Evolutionary conservation across 2,888 invertebrate genomes (phyloP), one percentile per base, ranked within the genome.

Genomic region (Pollenia amentaria): DNA sequence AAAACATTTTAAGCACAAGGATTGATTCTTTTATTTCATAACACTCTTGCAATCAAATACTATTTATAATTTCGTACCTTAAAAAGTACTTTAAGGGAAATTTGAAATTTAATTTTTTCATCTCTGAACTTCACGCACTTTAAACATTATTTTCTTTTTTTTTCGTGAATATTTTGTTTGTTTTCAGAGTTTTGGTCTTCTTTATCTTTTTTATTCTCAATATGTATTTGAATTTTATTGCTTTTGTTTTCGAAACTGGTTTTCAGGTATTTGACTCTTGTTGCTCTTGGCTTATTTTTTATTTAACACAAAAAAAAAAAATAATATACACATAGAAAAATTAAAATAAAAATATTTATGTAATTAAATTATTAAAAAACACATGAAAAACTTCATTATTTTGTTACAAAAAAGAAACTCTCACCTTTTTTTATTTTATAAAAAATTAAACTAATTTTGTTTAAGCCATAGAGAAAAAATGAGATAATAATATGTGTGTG

Each of bases 221-320:
- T 82, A 70, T 79, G 53, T 80, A 73, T 87, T 80, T 80, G 67
- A 64, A 80, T 77, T 87, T 84, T 77, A 80, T 69, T 84, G 53
- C 46, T 79, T 82, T 84, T 83, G 62, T 82, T 88, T 88, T 82
- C 16, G 87, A 90, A 92, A 92, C 92, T 91, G 91, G 92, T 92
- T 92, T 92, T 91, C 90, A 90, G 89, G 89, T 78, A 73, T 79
- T n/a, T 69, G 89, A 88, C 88, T 81, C 46, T 88, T 87, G 89
- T 88, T 90, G 90, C 55, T 85, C 70, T 81, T 89, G 89, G 88
- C 88, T 89, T 89, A 55, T 89, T 89, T 81, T 84, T 79, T 77
- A 21, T 40, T 38, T 77, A 18, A 65, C n/a, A 78, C 12, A 44
- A 18, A 62, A 11, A 69, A 42, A 57, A 62, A 67, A 29, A 51